Evolutionary conservation across 2,797 vertebrate genomes (phyloP), one percentile per base, ranked within the genome.

Genomic region (Bovichtus diacanthus): DNA sequence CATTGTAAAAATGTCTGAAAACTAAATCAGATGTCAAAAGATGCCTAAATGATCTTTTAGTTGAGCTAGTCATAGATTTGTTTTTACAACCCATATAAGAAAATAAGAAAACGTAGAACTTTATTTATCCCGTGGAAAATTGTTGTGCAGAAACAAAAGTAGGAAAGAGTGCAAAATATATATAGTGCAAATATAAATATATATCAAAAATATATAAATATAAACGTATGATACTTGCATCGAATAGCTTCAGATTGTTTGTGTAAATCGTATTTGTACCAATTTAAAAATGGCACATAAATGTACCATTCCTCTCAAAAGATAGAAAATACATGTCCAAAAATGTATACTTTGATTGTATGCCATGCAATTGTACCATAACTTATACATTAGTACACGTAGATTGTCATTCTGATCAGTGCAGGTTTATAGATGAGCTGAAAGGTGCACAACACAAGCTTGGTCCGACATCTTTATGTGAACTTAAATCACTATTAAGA

Each of bases 31-130:
- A 60, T 44, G 19, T 39, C 23, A 34, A 51, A 66, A 59, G 11
- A 13, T 59, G 21, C 4, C 9, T 9, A 27, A 50, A 1, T 8
- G 31, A n/a, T 36, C 12, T 49, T 47, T 12, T 11, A 23, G 36
- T n/a, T n/a, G n/a, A n/a, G n/a, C 53, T 62, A 1, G 15, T 31
- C 9, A n/a, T 39, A 21, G 27, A 34, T 8, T 50, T 68, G 39
- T 78, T 56, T 76, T 77, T 70, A 47, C 15, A 3, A 51, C n/a
- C 63, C 41, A 21, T 36, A 9, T 62, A 9, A 41, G 53, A 5
- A 9, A 27, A 31, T 29, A 16, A 53, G 8, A 27, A 8, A 6
- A 31, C 18, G 44, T 8, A n/a, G 10, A 53, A 53, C 10, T 29
- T n/a, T 13, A 43, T 21, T 15, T 5, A 5, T 41, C 12, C 27